A percentile compares a stretch with the other conserved stretches of the same genome.
Conservation (phyloP, 2,113 vertebrate genomes). For the Rostratula benghalensis region DNA sequence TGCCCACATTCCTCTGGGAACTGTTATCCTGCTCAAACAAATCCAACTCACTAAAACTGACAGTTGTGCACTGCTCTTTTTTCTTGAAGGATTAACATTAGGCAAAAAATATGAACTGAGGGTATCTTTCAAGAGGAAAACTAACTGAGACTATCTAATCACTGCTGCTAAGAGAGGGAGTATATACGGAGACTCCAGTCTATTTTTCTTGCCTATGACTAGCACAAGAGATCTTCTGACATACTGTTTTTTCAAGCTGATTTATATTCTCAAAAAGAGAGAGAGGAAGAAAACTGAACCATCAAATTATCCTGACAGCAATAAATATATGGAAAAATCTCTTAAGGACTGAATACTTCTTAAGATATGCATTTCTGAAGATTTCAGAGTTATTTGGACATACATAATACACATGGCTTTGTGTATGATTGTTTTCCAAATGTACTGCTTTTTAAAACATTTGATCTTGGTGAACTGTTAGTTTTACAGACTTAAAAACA, state of each 20-base stretch:
- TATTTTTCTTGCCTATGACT: neutral
- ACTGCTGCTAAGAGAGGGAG: neutral
- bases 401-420: neutral
- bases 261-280: neutral
- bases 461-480: neutral
- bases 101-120: constrained; percentile 6
- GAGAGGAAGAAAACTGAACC: neutral
- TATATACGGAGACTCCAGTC: neutral
- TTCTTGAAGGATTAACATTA: constrained; percentile 46
- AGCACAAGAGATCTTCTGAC: neutral
- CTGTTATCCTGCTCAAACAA: constrained; percentile 60
- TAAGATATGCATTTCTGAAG: neutral
- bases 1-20: constrained; percentile 38
- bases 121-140: constrained; percentile 1
- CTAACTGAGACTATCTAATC: neutral
- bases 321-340: neutral
- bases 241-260: neutral
- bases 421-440: neutral
- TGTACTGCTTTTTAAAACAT: neutral
- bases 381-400: neutral
- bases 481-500: neutral
- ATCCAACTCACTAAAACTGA: constrained; percentile 57
- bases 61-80: constrained; percentile 32
- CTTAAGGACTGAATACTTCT: neutral
- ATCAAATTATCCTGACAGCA: neutral